A percentile compares a stretch with the other conserved stretches of the same genome.
These are phyloP conservation scores for Rotaria macrura DNA, from an alignment of 2,888 invertebrate species.

Conservation along the genomic window DNA sequence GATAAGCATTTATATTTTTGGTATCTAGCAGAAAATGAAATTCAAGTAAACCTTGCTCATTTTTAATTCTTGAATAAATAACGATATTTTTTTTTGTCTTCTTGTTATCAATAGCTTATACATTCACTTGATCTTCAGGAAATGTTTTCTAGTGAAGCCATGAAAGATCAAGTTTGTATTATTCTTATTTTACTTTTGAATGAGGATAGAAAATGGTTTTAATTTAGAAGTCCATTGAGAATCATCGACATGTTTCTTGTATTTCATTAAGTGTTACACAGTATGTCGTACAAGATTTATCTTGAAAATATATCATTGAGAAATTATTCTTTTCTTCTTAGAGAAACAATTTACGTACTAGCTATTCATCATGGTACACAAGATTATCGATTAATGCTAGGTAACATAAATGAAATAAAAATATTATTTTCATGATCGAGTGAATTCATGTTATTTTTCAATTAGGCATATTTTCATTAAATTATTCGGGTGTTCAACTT, in stretches of 20 bases:
- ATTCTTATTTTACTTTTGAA: background rate
- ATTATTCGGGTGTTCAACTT: background rate
- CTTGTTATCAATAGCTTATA: background rate
- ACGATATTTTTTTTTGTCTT: background rate
- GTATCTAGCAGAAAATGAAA: background rate
- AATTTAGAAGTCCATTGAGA: background rate
- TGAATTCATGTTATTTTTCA: background rate
- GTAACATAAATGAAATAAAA: background rate
- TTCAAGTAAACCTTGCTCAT: background rate
- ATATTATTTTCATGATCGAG: too few species aligned
- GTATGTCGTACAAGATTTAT: background rate
- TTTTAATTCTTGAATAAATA: background rate
- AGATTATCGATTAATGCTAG: constrained; percentile 8
- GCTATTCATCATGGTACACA: background rate
- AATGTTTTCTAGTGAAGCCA: background rate
- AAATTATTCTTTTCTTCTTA: background rate
- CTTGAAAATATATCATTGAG: background rate
- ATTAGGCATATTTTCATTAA: constrained; percentile 14
- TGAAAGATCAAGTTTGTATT: background rate
- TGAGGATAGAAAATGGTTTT: background rate
- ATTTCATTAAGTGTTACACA: constrained; percentile 5
- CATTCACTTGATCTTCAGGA: background rate
- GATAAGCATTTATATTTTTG: constrained; percentile 20
- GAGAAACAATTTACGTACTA: constrained; percentile 20
- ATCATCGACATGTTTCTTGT: background rate